These are phyloP conservation scores for Yponomeuta cagnagella DNA, from an alignment of 2,888 invertebrate species.

Conservation along the genomic window DNA sequence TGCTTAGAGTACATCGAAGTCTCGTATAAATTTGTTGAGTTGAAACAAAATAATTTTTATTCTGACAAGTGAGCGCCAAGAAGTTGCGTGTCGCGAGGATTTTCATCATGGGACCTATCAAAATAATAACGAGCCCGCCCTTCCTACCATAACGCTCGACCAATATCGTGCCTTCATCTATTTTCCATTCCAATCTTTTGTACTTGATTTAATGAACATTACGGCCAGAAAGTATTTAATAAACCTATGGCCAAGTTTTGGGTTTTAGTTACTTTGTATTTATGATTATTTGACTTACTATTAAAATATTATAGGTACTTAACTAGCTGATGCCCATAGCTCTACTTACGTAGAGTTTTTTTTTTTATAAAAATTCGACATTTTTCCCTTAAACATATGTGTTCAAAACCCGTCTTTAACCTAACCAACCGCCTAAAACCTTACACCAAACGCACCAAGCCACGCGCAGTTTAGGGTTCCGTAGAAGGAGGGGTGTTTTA, in stretches of 20 bases:
- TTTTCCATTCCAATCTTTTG: constrained; percentile 59
- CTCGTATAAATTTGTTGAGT: constrained; percentile 32
- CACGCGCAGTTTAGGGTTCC: too few species aligned
- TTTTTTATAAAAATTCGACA: too few species aligned
- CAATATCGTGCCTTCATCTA: constrained; percentile 56
- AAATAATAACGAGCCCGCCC: constrained; percentile 67
- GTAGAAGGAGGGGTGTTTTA: too few species aligned
- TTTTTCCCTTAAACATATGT: too few species aligned
- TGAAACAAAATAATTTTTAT: constrained; percentile 65
- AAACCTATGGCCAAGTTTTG: neutral
- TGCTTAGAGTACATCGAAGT: constrained; percentile 43
- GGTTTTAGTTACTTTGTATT: too few species aligned
- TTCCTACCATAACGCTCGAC: constrained; percentile 45
- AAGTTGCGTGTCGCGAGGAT: constrained; percentile 67
- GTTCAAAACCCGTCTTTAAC: too few species aligned
- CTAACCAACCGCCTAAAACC: too few species aligned
- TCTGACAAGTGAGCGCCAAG: constrained; percentile 64
- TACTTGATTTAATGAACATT: constrained; percentile 35
- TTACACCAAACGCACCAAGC: too few species aligned
- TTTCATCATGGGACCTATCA: constrained; percentile 69
- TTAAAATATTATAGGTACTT: too few species aligned
- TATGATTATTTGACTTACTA: too few species aligned
- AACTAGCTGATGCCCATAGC: too few species aligned
- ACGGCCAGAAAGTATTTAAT: constrained; percentile 3
- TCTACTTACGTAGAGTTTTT: too few species aligned